Conservation (phyloP, 2,113 vertebrate genomes). For the Grantiella picta region DNA sequence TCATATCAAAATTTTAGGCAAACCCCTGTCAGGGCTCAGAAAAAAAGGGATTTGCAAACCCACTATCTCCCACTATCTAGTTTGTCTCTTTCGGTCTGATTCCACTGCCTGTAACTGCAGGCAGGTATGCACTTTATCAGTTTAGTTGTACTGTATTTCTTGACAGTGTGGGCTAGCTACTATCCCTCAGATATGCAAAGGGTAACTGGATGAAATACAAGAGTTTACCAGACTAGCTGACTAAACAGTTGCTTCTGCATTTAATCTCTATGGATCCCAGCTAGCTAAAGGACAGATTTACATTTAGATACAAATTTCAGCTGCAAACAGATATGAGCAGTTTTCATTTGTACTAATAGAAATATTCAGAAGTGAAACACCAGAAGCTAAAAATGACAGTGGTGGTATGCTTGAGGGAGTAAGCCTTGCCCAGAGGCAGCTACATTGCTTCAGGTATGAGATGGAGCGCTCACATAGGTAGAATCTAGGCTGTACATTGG, state of each 20-base stretch:
- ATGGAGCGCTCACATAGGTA: not conserved
- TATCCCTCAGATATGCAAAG: not conserved
- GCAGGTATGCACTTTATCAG: not conserved
- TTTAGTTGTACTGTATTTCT: not conserved
- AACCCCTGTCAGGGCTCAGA: not conserved
- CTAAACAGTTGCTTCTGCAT: not conserved
- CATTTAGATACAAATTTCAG: constrained; percentile 9
- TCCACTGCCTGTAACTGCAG: not conserved
- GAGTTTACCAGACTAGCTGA: constrained; percentile 5
- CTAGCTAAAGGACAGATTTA: constrained; percentile 8
- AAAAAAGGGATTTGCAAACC: not conserved
- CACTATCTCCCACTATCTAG: accelerated
- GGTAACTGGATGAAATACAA: not conserved
- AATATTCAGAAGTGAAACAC: not conserved
- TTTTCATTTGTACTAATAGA: not conserved
- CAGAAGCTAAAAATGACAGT: not conserved
- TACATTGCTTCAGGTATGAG: not conserved
- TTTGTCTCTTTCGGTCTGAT: not conserved
- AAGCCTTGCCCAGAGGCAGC: not conserved
- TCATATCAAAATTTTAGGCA: not conserved
- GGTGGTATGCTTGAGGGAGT: not conserved
- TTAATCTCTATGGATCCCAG: not conserved
- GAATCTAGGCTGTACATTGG: not conserved
- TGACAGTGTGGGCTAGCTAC: not conserved
- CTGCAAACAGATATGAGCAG: not conserved